These are phyloP conservation scores for Phocides pigmalion DNA, from an alignment of 1,140 invertebrate genomes.

Conservation along the genomic window DNA sequence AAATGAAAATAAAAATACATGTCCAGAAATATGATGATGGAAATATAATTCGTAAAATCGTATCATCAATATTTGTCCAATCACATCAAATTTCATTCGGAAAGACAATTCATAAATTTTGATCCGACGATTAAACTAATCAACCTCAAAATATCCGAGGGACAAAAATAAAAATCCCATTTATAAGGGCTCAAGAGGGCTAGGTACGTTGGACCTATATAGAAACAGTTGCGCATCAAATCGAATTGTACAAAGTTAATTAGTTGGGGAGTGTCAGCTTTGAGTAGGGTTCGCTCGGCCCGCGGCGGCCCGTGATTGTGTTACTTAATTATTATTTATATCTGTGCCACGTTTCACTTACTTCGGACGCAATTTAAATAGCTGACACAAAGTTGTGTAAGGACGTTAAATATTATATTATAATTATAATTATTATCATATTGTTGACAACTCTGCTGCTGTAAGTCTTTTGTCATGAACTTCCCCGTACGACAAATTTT, in stretches of 20 bases:
- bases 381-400: conserved; percentile 5
- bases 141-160: neutral
- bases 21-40: too few relatives aligned
- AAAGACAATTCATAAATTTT: neutral
- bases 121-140: neutral
- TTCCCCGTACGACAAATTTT: too few relatives aligned
- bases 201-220: conserved; percentile 49
- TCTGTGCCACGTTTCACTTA: conserved; percentile 26
- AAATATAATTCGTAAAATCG: too few relatives aligned
- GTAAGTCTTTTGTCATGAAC: too few relatives aligned
- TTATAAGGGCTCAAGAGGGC: neutral
- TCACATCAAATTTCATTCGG: too few relatives aligned
- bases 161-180: conserved; percentile 12
- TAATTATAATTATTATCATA: neutral
- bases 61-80: too few relatives aligned
- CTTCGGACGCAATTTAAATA: conserved; percentile 18
- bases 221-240: conserved; percentile 65
- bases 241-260: conserved; percentile 74
- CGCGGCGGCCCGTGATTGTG: conserved; percentile 16
- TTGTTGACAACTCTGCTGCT: too few relatives aligned
- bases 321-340: conserved; percentile 34
- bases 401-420: conserved; percentile 11
- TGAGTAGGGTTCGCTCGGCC: conserved; percentile 55
- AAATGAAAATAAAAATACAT: too few relatives aligned
- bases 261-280: conserved; percentile 62